Evolutionary conservation across 2,888 invertebrate species (phyloP).

Genomic region (Galeopsomyia nigrocyanea): DNA sequence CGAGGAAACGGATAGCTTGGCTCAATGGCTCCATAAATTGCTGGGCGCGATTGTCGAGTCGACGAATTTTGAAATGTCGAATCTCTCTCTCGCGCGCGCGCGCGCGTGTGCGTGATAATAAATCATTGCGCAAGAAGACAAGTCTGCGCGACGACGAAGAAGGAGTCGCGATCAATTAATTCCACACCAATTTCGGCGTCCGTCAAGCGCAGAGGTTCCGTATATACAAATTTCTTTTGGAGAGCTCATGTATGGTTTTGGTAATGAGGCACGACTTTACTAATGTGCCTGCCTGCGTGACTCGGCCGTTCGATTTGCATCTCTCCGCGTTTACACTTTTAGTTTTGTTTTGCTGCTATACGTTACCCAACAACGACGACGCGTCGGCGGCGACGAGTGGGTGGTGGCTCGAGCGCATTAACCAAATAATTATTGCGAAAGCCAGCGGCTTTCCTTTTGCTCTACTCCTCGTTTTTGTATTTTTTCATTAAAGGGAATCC

Average conservation of each 20-base stretch:
- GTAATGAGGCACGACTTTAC: background rate
- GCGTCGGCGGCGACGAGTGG: constrained; percentile 1
- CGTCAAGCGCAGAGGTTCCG: too few relatives aligned
- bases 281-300: background rate
- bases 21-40: too few relatives aligned
- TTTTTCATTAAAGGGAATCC: background rate
- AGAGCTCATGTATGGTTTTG: constrained; percentile 8
- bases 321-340: background rate
- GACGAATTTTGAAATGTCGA: too few relatives aligned
- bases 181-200: too few relatives aligned
- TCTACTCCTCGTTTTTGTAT: background rate
- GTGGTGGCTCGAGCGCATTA: background rate
- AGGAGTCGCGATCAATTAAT: too few relatives aligned
- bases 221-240: too few relatives aligned
- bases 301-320: constrained; percentile 9
- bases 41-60: too few relatives aligned
- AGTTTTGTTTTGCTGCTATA: background rate
- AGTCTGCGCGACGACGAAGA: too few relatives aligned
- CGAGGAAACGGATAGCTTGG: too few relatives aligned
- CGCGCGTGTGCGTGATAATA: too few relatives aligned
- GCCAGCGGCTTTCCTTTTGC: background rate
- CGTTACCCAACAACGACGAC: background rate
- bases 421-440: constrained; percentile 21
- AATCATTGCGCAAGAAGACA: too few relatives aligned
- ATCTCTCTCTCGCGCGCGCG: too few relatives aligned